These are phyloP conservation scores for Caiman crocodilus DNA, from an alignment of 2,797 vertebrate genomes.

Conservation along the genomic window DNA sequence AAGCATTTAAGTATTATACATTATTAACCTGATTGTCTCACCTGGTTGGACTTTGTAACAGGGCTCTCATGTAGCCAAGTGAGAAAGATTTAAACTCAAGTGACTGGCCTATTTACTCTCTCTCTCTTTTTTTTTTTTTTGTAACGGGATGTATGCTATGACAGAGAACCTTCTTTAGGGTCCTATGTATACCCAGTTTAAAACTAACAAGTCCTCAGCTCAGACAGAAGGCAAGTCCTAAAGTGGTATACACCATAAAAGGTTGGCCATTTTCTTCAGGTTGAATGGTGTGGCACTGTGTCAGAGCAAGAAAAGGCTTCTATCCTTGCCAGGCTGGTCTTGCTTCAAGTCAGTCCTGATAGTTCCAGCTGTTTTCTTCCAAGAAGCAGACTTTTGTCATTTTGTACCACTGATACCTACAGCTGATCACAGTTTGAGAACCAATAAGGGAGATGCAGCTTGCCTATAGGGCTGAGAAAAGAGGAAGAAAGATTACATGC, in stretches of 20 bases:
- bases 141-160: not conserved
- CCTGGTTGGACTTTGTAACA: constrained; percentile 22
- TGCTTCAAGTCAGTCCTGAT: not conserved
- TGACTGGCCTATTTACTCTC: not conserved
- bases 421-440: not conserved
- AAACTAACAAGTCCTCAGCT: not conserved
- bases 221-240: too few relatives aligned
- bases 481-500: not conserved
- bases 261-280: not conserved
- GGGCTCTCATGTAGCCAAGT: constrained; percentile 16
- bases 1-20: constrained; percentile 4
- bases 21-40: constrained; percentile 57
- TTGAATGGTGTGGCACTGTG: not conserved
- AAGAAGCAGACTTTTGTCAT: not conserved
- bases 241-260: not conserved
- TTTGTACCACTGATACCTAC: not conserved
- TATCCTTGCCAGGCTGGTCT: not conserved
- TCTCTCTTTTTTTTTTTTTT: not conserved
- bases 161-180: not conserved
- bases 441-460: not conserved
- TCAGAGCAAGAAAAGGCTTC: not conserved
- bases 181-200: not conserved
- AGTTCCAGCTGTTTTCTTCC: not conserved
- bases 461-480: not conserved
- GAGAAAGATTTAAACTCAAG: constrained; percentile 38